A percentile compares a stretch with the other conserved stretches of the same genome.
phyloP scores from a whole-genome alignment of 2,797 vertebrate genomes.

The Zenarchopterus dispar region DNA sequence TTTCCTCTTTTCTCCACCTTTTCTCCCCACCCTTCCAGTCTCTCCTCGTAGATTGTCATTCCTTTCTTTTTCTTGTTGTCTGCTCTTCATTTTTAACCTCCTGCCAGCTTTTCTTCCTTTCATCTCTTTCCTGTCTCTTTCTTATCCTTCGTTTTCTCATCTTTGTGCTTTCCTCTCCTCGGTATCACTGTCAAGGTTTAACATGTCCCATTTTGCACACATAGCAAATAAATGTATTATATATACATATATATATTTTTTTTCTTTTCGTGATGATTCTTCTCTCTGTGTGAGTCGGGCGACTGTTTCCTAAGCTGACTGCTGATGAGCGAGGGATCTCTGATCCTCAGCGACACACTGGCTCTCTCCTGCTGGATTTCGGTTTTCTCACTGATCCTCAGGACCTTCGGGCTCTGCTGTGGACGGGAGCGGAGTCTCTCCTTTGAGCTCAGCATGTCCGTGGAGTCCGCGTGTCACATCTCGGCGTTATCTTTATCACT shows the following conservation, averaged over 20 bases:
- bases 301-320: conserved; percentile 23
- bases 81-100: no score
- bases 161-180: conserved; percentile 5
- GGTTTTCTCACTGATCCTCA: conserved; percentile 18
- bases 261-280: background rate
- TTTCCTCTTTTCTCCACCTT: no score
- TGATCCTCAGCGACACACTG: conserved; percentile 12
- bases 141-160: background rate
- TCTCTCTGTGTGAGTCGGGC: conserved; percentile 3
- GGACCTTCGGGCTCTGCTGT: conserved; percentile 52
- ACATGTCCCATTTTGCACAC: background rate
- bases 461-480: conserved; percentile 40
- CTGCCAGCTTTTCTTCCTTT: background rate
- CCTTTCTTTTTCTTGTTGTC: no score
- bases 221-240: no score
- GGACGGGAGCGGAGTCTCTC: conserved; percentile 26
- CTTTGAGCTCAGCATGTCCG: conserved; percentile 32
- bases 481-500: conserved; percentile 48
- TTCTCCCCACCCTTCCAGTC: no score
- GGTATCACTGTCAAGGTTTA: background rate
- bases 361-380: conserved; percentile 22
- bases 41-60: no score
- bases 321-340: conserved; percentile 7
- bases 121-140: background rate
- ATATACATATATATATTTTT: background rate